Evolutionary conservation across 2,113 vertebrate genomes (phyloP), one percentile per base, ranked within the genome.

Genomic region (Pyrgilauda ruficollis): DNA sequence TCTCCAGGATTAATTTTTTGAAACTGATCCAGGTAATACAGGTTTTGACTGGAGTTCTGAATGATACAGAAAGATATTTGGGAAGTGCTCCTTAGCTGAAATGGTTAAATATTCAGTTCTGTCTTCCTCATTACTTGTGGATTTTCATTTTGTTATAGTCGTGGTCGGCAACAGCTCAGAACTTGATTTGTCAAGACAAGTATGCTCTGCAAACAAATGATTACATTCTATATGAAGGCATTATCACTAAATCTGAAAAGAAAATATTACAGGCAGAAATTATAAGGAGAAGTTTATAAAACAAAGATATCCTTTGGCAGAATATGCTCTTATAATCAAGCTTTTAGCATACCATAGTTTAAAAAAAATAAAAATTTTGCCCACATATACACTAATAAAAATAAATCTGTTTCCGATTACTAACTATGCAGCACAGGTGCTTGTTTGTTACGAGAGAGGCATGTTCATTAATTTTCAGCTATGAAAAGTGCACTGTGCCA

Each of bases 381-480:
- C 98, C 98, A 98, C 98, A 98, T 98, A 98, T 98, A 98, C 98
- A 97, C 99, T 99, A 99, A 99, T 99, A 99, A 99, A 99, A 99
- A 99, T 99, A 99, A 99, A 99, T 99, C 98, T 98, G 99, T 99
- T 99, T 99, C 98, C 98, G 99, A 99, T 99, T 99, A 99, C 98
- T 99, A 99, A 99, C 99, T 98, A 98, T 98, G 99, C 98, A 98
- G 98, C 99, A 99, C 99, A 99, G 99, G 99, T 99, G 99, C 99
- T 99, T 99, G 99, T 99, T 99, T 99, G 99, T 99, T 99, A 99
- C 98, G 98, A 99, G 99, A 98, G 98, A 99, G 99, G 99, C 99
- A 99, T 99, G 99, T 99, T 99, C 99, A 99, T 99, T 99, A 99
- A 99, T 99, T 99, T 99, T 99, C 99, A 98, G 99, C 99, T 98